Conservation (phyloP, 1,140 invertebrate genomes). For the Diorhabda sublineata region DNA sequence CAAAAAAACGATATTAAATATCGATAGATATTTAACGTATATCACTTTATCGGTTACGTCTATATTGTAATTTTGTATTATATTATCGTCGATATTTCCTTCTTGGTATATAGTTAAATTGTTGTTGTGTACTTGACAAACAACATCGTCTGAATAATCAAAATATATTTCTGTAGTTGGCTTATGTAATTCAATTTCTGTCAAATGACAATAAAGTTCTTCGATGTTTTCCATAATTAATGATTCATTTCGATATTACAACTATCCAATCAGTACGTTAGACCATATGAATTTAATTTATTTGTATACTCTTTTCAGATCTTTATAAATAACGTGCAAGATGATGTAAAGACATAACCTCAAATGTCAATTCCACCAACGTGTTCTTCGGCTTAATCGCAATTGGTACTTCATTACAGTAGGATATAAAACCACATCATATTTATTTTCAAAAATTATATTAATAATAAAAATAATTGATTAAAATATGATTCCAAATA, state of each 20-base stretch:
- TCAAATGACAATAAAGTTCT: slow-evolving; percentile 5
- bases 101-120: slow-evolving; percentile 4
- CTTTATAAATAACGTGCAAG: too few species aligned
- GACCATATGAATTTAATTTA: background rate
- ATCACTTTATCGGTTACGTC: background rate
- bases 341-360: too few species aligned
- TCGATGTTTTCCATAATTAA: slow-evolving; percentile 15
- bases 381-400: too few species aligned
- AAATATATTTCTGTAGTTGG: background rate
- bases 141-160: slow-evolving; percentile 3
- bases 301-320: too few species aligned
- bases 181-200: background rate
- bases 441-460: too few species aligned
- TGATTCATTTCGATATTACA: background rate
- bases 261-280: background rate
- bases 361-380: too few species aligned
- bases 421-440: too few species aligned
- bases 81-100: background rate
- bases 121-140: background rate
- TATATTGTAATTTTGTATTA: background rate
- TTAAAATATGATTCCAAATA: too few species aligned
- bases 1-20: slow-evolving; percentile 22
- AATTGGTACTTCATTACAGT: too few species aligned
- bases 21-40: slow-evolving; percentile 15
- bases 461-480: too few species aligned